These are phyloP conservation scores for Drosophila imparisetae DNA, from an alignment of 2,888 invertebrate species.

Conservation along the genomic window DNA sequence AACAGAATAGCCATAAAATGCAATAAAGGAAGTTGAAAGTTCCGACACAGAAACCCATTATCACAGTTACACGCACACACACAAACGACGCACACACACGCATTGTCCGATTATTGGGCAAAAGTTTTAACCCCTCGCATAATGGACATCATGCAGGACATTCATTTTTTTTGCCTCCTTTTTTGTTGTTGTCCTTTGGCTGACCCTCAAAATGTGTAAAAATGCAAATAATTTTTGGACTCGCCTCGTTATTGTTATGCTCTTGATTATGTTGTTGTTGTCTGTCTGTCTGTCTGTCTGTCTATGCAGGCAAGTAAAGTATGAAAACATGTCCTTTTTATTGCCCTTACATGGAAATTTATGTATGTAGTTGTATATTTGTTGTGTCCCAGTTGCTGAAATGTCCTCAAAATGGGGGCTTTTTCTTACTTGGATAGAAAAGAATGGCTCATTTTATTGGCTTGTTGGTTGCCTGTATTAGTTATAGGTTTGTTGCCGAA, in stretches of 20 bases:
- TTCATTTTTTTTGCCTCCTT: conserved; percentile 63
- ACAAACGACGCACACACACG: conserved; percentile 15
- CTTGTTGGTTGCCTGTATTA: conserved; percentile 47
- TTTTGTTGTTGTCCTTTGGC: conserved; percentile 58
- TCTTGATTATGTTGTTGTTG: conserved; percentile 76
- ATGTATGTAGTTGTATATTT: conserved; percentile 65
- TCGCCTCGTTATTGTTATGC: conserved; percentile 76
- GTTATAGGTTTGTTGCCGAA: conserved; percentile 27
- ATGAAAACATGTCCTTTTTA: conserved; percentile 79
- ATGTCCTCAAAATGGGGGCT: conserved; percentile 17
- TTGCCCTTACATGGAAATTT: conserved; percentile 81
- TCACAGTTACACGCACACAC: conserved; percentile 66
- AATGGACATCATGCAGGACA: conserved; percentile 73
- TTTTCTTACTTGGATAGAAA: conserved; percentile 17
- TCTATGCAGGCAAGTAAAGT: conserved; percentile 42
- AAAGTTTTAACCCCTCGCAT: conserved; percentile 72
- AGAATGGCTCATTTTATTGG: conserved; percentile 77
- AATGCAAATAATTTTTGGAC: conserved; percentile 75
- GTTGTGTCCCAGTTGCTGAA: conserved; percentile 29
- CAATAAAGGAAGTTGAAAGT: conserved; percentile 82
- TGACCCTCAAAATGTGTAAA: conserved; percentile 81
- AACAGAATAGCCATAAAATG: conserved; percentile 71
- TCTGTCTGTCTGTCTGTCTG: background rate
- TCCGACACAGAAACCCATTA: conserved; percentile 81
- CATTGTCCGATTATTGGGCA: conserved; percentile 63